Conservation (phyloP, 2,113 vertebrate species). For the Megaceryle torquata region DNA sequence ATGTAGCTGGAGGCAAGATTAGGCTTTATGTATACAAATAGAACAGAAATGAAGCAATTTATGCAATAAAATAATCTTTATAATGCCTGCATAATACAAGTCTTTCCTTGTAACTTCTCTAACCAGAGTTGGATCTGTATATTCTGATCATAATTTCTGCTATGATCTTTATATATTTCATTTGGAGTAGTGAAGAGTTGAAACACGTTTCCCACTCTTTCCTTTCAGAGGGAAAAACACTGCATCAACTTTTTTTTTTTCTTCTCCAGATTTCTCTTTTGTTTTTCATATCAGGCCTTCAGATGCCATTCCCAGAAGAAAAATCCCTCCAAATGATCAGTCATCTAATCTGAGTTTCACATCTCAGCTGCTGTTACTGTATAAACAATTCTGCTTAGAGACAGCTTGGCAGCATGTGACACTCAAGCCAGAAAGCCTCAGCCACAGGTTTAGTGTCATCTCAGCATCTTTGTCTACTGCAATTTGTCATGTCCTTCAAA, state of each 20-base stretch:
- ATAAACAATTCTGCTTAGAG: background rate
- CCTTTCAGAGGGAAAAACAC: background rate
- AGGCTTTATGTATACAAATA: background rate
- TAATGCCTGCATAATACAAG: background rate
- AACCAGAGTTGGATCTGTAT: background rate
- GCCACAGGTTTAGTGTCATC: background rate
- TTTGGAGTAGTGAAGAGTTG: background rate
- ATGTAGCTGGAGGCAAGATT: background rate
- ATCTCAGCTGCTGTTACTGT: background rate
- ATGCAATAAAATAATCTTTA: background rate
- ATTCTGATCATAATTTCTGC: background rate
- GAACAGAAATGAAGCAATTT: background rate
- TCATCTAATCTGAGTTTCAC: background rate
- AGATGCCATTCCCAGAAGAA: background rate
- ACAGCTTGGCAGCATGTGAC: background rate
- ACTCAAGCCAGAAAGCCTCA: background rate
- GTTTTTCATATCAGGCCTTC: background rate
- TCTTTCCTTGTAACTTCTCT: background rate
- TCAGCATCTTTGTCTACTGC: background rate
- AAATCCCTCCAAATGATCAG: background rate
- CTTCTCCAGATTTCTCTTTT: background rate
- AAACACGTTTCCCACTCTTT: background rate
- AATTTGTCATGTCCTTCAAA: background rate
- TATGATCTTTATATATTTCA: background rate
- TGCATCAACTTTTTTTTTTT: background rate